Evolutionary conservation across 2,797 vertebrate species (phyloP), one percentile per base, ranked within the genome.

Genomic region (Eutrigla gurnardus): DNA sequence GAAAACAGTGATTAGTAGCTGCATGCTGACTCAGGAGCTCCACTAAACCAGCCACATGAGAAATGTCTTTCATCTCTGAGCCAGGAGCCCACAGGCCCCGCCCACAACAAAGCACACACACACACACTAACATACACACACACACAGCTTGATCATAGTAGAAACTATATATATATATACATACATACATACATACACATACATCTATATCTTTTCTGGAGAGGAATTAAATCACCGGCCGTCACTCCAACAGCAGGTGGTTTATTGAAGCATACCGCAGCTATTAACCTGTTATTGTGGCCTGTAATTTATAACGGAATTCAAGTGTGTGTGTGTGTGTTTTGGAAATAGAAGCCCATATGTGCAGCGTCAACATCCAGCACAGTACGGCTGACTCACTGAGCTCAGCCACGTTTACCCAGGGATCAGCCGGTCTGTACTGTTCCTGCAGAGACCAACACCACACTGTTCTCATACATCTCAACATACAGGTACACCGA

Each of bases 61-160:
- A 90, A 84, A 85, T 58, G 70, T 76, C 87, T 92, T 91, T 93
- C 88, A 92, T 92, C 88, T 90, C 49, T 6, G 82, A 92, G 82
- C 80, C 83, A 82, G 77, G 73, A 91, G 85, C 75, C 89, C 86
- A 91, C 74, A 83, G 84, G 78, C 86, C 86, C 75, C 3, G 65
- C 86, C 85, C 90, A 89, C 89, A 89, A 89, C 88, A 91, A 85
- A 90, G 80, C 65, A 47, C 67, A 79, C 65, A 64, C 60, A 36
- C 54, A 32, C 43, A 36, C 37, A 43, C 53, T 49, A 49, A 70
- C 39, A 43, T 7, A 33, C 50, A 73, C 43, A 80, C 3, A 73
- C 55, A 62, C 50, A 63, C 47, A 81, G 67, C 71, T 71, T 69
- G 60, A 87, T 78, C 78, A 47, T 39, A 17, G 54, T 6, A 65